Evolutionary conservation across 2,797 vertebrate genomes (phyloP), one percentile per base, ranked within the genome.

Genomic region (Pyrocephalus nanus): DNA sequence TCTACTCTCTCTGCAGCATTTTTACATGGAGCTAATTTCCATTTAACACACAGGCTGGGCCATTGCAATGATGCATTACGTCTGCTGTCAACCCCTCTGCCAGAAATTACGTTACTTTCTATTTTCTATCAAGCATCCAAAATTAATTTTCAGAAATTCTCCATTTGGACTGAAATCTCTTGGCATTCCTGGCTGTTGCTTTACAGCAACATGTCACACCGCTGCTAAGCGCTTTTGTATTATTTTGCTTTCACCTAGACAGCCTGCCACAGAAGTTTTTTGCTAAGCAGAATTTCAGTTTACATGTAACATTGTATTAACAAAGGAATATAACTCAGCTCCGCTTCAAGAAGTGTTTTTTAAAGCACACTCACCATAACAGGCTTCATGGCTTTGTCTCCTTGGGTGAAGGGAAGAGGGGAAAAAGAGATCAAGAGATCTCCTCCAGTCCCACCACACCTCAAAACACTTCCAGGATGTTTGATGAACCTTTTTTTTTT

Each of bases 31-130:
- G 76, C 65, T 88, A 7, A 57, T 75, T 92, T 77, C 89, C 70
- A 36, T 57, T 7, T 32, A 61, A 80, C 75, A 38, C 0, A 4
- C 60, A 80, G 65, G 3, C 62, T 66, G 87, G 78, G 72, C 67
- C 70, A 3, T 21, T 54, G 81, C 70, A 91, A 19, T 19, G 36
- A 60, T 77, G 75, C 81, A 88, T 92, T 50, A 65, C 32, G 0
- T 67, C 65, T 79, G 72, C 72, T 88, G 61, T 76, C 78, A 83
- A 20, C 29, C 23, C 22, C 43, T 75, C 42, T 75, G 91, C 91
- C 91, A 88, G 87, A 48, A 94, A 90, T 88, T 45, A 95, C 3
- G 3, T 95, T 89, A 79, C 81, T 71, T 95, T 84, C 86, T 78
- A 38, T 78, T 85, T 73, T 70, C 67, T 57, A 50, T 61, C 42